phyloP scores from a whole-genome alignment of 2,113 vertebrate genomes.

The Eretmochelys imbricata region DNA sequence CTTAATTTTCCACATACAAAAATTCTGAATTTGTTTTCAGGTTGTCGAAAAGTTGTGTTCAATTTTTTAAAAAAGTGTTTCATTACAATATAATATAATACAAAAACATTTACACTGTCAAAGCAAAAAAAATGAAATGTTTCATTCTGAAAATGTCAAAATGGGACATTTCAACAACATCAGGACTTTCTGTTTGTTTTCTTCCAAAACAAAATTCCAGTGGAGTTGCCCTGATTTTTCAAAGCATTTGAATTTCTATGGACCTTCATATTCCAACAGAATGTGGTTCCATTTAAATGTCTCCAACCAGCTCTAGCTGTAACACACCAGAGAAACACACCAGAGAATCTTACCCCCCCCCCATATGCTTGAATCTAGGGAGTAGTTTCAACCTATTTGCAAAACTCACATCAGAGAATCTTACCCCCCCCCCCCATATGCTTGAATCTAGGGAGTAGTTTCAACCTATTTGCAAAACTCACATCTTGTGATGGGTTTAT shows the following conservation, averaged over 20 bases:
- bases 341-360: background rate
- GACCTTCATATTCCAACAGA: background rate
- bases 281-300: background rate
- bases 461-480: background rate
- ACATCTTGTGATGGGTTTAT: constrained; percentile 12
- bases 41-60: constrained; percentile 28
- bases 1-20: constrained; percentile 23
- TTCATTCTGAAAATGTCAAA: background rate
- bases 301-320: background rate
- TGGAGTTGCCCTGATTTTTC: background rate
- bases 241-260: background rate
- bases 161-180: background rate
- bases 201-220: background rate
- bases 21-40: constrained; percentile 9
- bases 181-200: constrained; percentile 16
- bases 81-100: background rate
- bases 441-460: accelerated
- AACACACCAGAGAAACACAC: background rate
- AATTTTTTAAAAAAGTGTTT: too few species aligned
- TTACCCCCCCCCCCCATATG: background rate
- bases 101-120: constrained; percentile 22
- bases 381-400: background rate
- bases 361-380: accelerated
- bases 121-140: constrained; percentile 4
- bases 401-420: background rate